These are phyloP conservation scores for Drosophila colorata DNA, from an alignment of 2,888 invertebrate genomes.

Conservation along the genomic window DNA sequence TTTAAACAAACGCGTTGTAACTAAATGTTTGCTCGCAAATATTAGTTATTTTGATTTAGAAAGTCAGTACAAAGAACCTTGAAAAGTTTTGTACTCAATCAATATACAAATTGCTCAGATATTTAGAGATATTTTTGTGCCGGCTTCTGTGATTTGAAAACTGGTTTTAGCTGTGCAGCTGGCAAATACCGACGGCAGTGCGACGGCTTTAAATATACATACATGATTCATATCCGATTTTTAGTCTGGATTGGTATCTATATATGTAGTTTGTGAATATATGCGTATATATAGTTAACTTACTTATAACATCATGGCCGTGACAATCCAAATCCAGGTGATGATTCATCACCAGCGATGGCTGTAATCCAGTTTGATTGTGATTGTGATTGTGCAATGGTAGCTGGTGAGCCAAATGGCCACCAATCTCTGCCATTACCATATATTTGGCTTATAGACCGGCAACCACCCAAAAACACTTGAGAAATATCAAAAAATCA, in stretches of 20 bases:
- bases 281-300: constrained; percentile 55
- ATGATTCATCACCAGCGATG: constrained; percentile 88
- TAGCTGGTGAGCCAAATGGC: constrained; percentile 89
- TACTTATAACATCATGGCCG: constrained; percentile 85
- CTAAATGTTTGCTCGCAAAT: no score
- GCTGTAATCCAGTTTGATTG: constrained; percentile 87
- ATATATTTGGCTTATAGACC: constrained; percentile 86
- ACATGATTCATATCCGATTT: constrained; percentile 22
- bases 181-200: constrained; percentile 33
- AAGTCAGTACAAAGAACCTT: not conserved
- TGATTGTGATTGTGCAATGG: constrained; percentile 86
- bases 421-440: constrained; percentile 89
- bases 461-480: constrained; percentile 69
- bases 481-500: constrained; percentile 46
- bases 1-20: not conserved
- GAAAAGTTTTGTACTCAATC: not conserved
- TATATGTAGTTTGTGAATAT: no score
- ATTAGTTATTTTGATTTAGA: not conserved
- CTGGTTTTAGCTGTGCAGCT: constrained; percentile 29
- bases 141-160: constrained; percentile 19
- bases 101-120: constrained; percentile 4
- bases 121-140: constrained; percentile 1
- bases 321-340: constrained; percentile 86
- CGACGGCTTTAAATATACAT: not conserved
- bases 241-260: not conserved